Percentiles rank a stretch among this genome's conserved stretches.
These are phyloP conservation scores for Hypselothyrea guttata DNA, from an alignment of 2,888 invertebrate genomes.

Conservation along the genomic window DNA sequence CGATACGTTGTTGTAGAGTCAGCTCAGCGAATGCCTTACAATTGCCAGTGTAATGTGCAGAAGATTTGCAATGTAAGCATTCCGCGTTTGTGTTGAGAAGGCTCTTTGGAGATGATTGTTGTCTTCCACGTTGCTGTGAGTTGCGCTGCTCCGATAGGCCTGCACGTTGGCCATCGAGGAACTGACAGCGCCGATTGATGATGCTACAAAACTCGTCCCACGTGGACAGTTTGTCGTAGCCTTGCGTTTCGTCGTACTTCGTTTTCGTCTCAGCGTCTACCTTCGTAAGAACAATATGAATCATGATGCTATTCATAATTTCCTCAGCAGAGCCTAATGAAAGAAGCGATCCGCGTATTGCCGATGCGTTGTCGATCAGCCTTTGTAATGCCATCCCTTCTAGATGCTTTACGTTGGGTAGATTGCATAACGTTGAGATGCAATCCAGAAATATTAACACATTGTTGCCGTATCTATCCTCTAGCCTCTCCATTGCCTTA, in stretches of 20 bases:
- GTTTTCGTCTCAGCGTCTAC: no score
- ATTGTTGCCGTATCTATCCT: neutral
- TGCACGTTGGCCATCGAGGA: neutral
- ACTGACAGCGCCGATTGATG: neutral
- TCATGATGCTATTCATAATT: neutral
- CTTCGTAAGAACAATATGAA: no score
- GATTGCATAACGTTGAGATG: neutral
- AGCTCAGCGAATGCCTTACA: neutral
- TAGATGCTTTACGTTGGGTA: neutral
- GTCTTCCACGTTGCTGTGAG: neutral
- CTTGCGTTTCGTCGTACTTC: neutral
- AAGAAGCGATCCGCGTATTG: neutral
- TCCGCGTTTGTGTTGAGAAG: neutral
- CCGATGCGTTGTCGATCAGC: neutral
- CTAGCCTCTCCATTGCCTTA: neutral
- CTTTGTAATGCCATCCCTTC: neutral
- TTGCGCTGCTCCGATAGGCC: neutral
- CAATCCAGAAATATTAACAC: neutral
- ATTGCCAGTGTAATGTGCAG: neutral
- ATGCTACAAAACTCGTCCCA: neutral
- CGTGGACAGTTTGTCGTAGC: neutral
- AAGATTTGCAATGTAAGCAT: neutral
- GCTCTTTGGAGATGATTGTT: neutral
- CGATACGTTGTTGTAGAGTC: neutral
- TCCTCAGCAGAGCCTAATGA: neutral